phyloP scores from a whole-genome alignment of 2,797 vertebrate species.

The Aphelocoma californica region DNA sequence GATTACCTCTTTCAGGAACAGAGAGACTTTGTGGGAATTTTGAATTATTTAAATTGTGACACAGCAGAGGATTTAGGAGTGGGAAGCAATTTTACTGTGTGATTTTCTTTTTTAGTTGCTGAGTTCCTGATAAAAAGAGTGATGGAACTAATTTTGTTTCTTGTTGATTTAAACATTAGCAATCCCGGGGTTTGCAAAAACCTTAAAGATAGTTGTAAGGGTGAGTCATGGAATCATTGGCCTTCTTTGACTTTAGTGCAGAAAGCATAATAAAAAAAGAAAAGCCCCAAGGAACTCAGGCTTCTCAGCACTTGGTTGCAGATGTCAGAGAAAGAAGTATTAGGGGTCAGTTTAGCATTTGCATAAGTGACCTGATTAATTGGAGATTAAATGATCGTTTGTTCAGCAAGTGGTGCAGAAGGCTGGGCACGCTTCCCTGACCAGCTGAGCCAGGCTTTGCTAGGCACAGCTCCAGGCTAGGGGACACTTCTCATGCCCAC shows the following conservation, averaged over 20 bases:
- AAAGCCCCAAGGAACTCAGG: background rate
- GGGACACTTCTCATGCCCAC: background rate
- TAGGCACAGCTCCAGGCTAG: background rate
- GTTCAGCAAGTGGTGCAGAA: background rate
- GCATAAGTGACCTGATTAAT: background rate
- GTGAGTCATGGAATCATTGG: background rate
- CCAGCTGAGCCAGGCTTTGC: background rate
- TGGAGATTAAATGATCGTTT: background rate
- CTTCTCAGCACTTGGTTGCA: background rate
- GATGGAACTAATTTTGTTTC: background rate
- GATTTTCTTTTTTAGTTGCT: background rate
- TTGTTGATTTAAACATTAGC: background rate
- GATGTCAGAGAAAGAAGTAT: background rate
- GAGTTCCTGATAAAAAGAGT: background rate
- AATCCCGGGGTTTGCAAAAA: background rate
- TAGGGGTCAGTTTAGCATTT: background rate
- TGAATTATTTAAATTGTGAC: background rate
- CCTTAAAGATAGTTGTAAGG: background rate
- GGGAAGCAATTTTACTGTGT: background rate
- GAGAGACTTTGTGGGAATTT: background rate
- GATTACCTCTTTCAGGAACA: background rate
- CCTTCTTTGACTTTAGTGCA: background rate
- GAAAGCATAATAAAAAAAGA: background rate
- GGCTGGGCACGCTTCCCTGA: background rate
- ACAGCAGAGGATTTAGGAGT: background rate